phyloP scores from a whole-genome alignment of 2,113 vertebrate species.

The Hiodon alosoides region DNA sequence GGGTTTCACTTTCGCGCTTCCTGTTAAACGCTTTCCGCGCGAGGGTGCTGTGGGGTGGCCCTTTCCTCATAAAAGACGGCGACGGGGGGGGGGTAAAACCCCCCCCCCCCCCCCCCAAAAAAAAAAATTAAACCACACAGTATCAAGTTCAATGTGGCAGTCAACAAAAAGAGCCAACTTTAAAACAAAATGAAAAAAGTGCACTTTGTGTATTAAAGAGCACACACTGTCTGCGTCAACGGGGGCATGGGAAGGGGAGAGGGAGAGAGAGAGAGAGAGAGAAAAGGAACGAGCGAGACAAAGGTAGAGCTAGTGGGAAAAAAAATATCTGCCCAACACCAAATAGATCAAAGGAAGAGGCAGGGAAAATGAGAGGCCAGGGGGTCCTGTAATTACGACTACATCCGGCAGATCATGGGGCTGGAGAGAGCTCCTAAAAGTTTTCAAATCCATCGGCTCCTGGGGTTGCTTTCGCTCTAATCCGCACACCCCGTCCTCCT shows the following conservation, averaged over 20 bases:
- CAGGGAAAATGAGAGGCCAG: slow-evolving; percentile 80
- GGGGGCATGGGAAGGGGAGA: slow-evolving; percentile 49
- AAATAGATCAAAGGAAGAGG: slow-evolving; percentile 86
- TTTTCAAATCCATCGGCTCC: slow-evolving; percentile 79
- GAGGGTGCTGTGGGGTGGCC: neutral
- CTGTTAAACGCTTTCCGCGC: neutral
- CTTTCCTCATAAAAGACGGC: slow-evolving; percentile 26
- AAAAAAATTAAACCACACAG: slow-evolving; percentile 31
- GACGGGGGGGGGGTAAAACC: slow-evolving; percentile 2
- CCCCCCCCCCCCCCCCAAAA: neutral
- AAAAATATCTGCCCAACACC: slow-evolving; percentile 74
- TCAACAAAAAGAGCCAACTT: slow-evolving; percentile 41
- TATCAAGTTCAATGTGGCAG: slow-evolving; percentile 45
- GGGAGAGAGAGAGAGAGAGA: slow-evolving; percentile 23
- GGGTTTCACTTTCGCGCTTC: slow-evolving; percentile 19
- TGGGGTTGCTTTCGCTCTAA: slow-evolving; percentile 69
- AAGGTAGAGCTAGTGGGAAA: slow-evolving; percentile 76
- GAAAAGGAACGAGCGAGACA: slow-evolving; percentile 57
- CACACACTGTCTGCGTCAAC: slow-evolving; percentile 82
- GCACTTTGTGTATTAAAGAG: slow-evolving; percentile 57
- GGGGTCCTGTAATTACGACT: slow-evolving; percentile 95
- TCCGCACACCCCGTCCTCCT: slow-evolving; percentile 47
- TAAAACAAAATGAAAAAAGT: slow-evolving; percentile 42
- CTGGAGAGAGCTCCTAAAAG: slow-evolving; percentile 65
- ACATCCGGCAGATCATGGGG: slow-evolving; percentile 80